Evolutionary conservation across 2,113 vertebrate species (phyloP).

Genomic region (Microcebus tavaratra): DNA sequence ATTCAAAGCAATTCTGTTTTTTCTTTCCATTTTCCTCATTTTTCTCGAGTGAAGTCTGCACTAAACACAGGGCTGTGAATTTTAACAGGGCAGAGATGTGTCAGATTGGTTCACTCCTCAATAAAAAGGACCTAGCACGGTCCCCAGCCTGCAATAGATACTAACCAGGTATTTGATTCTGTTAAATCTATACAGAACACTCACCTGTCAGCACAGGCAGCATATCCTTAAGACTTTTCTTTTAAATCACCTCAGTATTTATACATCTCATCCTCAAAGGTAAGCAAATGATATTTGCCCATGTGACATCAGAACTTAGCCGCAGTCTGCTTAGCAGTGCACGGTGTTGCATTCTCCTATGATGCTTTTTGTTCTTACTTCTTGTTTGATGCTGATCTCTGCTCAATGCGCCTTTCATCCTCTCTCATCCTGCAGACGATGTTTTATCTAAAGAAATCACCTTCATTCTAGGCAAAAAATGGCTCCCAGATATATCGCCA

Average conservation of each 20-base stretch:
- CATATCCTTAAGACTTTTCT: not conserved
- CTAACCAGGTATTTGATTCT: not conserved
- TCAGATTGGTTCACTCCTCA: not conserved
- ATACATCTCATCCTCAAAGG: not conserved
- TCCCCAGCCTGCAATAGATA: not conserved
- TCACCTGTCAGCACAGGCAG: too few relatives aligned
- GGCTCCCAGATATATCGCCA: constrained; percentile 12
- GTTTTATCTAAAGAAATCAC: constrained; percentile 49
- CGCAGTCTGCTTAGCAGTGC: not conserved
- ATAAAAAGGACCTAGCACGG: not conserved
- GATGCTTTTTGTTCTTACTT: not conserved
- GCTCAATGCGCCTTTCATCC: not conserved
- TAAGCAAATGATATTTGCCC: not conserved
- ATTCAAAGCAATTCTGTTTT: not conserved
- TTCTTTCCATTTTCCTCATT: not conserved
- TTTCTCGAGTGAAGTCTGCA: not conserved
- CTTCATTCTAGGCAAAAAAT: constrained; percentile 16
- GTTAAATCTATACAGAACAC: not conserved
- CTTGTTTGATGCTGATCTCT: constrained; percentile 13
- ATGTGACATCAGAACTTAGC: not conserved
- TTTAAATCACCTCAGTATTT: not conserved
- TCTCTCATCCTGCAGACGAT: not conserved
- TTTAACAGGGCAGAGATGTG: not conserved
- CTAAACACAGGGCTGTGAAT: not conserved
- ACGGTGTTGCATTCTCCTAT: not conserved